Percentiles rank a stretch among this genome's conserved stretches.
phyloP scores from a whole-genome alignment of 2,888 invertebrate genomes.

The Parapristionchus giblindavisi region DNA sequence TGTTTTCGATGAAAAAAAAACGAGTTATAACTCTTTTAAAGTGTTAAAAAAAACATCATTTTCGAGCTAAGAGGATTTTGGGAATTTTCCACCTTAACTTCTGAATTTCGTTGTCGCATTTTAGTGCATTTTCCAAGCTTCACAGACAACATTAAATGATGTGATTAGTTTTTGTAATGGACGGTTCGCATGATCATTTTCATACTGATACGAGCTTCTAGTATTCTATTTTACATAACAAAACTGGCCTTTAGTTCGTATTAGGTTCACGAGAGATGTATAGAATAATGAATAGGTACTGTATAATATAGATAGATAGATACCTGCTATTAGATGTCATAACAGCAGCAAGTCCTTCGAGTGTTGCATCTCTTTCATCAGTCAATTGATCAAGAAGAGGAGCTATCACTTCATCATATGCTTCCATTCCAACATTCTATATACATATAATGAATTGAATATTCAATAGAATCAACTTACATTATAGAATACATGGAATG shows the following conservation, averaged over 20 bases:
- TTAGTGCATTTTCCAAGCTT: too few relatives aligned
- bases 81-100: not conserved
- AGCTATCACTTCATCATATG: constrained; percentile 94
- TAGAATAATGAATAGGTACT: too few relatives aligned
- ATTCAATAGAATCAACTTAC: constrained; percentile 35
- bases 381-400: constrained; percentile 84
- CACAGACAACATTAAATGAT: too few relatives aligned
- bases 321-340: constrained; percentile 88
- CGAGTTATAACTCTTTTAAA: not conserved
- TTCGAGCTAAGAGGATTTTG: too few relatives aligned
- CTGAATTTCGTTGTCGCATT: too few relatives aligned
- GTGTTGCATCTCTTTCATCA: constrained; percentile 84
- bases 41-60: not conserved
- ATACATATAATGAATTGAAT: not conserved
- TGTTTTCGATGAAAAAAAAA: not conserved
- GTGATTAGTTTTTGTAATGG: too few relatives aligned
- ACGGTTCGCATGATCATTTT: too few relatives aligned
- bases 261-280: too few relatives aligned
- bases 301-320: too few relatives aligned
- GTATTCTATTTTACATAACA: too few relatives aligned
- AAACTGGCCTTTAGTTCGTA: too few relatives aligned
- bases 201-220: too few relatives aligned
- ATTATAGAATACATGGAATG: constrained; percentile 93
- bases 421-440: constrained; percentile 83
- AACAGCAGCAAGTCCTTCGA: constrained; percentile 94